These are phyloP conservation scores for Hofmannophila pseudospretella DNA, from an alignment of 2,888 invertebrate species.

Conservation along the genomic window DNA sequence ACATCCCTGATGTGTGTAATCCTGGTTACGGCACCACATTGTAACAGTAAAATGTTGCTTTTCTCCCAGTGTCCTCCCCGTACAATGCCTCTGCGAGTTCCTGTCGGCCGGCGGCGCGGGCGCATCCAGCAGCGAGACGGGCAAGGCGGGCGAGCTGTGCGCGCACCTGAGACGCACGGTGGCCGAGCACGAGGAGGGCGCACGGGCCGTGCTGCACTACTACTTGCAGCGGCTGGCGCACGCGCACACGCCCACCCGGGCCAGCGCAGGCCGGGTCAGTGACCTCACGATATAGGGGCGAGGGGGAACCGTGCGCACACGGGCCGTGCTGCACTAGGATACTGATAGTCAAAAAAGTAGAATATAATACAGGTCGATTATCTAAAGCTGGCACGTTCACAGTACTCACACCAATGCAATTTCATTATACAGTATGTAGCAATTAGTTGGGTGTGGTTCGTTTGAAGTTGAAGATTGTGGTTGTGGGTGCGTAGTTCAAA, in stretches of 20 bases:
- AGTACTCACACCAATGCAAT: no score
- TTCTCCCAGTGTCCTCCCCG: slow-evolving; percentile 95
- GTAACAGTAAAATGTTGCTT: no score
- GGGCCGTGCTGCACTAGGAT: no score
- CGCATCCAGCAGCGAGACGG: slow-evolving; percentile 44
- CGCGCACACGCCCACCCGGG: slow-evolving; percentile 85
- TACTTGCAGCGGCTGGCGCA: slow-evolving; percentile 91
- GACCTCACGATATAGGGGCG: neutral
- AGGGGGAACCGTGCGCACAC: no score
- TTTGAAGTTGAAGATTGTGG: no score
- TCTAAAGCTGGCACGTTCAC: no score
- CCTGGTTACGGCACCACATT: neutral
- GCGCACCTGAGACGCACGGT: slow-evolving; percentile 76
- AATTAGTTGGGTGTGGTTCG: no score
- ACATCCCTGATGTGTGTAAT: neutral
- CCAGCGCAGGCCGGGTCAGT: slow-evolving; percentile 83
- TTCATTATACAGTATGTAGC: no score
- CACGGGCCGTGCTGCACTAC: slow-evolving; percentile 93
- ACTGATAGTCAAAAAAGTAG: no score
- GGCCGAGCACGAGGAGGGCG: slow-evolving; percentile 73
- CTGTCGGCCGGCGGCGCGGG: slow-evolving; percentile 81
- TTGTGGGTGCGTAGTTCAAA: no score
- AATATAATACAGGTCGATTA: no score
- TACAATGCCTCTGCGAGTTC: slow-evolving; percentile 98
- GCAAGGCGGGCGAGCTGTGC: slow-evolving; percentile 82